These are phyloP conservation scores for Drosophila persimilis DNA, from an alignment of 1,140 invertebrate genomes.

Conservation along the genomic window DNA sequence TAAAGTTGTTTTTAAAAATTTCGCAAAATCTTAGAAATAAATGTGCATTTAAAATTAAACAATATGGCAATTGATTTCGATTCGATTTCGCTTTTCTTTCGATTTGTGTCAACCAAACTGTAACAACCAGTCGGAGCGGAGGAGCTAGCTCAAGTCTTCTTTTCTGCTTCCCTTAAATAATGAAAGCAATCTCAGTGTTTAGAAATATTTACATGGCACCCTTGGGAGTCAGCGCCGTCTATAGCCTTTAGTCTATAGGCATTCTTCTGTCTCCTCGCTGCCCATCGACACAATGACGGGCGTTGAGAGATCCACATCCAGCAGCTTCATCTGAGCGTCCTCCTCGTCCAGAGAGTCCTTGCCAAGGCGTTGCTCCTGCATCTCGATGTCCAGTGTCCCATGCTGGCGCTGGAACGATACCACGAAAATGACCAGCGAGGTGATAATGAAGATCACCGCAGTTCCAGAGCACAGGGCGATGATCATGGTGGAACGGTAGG, in stretches of 20 bases:
- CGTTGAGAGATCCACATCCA: conserved; percentile 68
- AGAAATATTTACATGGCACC: conserved; percentile 67
- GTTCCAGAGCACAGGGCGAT: conserved; percentile 70
- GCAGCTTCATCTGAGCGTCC: conserved; percentile 70
- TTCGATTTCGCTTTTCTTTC: conserved; percentile 34
- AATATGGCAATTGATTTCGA: conserved; percentile 69
- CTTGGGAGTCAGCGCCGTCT: conserved; percentile 3
- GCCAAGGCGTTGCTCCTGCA: conserved; percentile 75
- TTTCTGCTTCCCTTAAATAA: conserved; percentile 6
- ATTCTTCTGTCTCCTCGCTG: conserved; percentile 69
- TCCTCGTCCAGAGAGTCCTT: conserved; percentile 75
- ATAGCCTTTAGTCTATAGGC: conserved; percentile 43
- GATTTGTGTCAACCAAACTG: conserved; percentile 34
- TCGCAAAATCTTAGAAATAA: conserved; percentile 44
- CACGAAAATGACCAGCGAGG: conserved; percentile 68
- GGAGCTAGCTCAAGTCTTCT: conserved; percentile 35
- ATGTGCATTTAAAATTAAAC: conserved; percentile 55
- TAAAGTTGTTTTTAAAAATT: conserved; percentile 21
- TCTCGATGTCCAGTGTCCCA: conserved; percentile 77
- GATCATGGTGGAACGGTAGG: conserved; percentile 63
- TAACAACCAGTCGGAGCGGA: conserved; percentile 44
- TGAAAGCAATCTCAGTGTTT: conserved; percentile 35
- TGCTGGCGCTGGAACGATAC: conserved; percentile 75
- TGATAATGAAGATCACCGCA: conserved; percentile 68
- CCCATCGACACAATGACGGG: conserved; percentile 58